phyloP scores from a whole-genome alignment of 2,113 vertebrate genomes.

The Phoenicopterus ruber region DNA sequence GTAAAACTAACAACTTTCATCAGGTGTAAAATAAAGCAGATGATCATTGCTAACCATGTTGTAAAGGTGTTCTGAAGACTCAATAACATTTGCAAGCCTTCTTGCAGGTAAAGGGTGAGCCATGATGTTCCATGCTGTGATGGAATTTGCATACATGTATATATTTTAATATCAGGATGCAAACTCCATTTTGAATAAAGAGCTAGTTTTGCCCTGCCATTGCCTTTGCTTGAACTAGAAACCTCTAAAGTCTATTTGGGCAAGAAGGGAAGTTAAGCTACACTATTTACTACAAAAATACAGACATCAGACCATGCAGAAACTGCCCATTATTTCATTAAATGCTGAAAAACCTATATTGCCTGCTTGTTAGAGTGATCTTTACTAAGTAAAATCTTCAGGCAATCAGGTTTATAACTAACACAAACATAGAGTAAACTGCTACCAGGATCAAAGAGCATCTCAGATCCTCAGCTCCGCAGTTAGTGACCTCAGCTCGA shows the following conservation, averaged over 20 bases:
- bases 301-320: background rate
- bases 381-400: background rate
- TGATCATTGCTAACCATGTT: background rate
- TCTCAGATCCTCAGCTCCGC: background rate
- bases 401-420: background rate
- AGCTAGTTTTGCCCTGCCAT: background rate
- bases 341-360: background rate
- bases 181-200: background rate
- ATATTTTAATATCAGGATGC: background rate
- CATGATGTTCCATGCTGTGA: background rate
- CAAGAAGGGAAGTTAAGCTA: background rate
- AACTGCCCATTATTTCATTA: background rate
- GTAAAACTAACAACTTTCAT: background rate
- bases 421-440: background rate
- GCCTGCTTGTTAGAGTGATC: background rate
- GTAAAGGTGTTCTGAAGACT: background rate
- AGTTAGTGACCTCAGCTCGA: background rate
- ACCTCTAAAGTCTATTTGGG: background rate
- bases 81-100: background rate
- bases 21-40: background rate
- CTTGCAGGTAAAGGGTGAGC: background rate
- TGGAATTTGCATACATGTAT: background rate
- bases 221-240: background rate
- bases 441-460: background rate
- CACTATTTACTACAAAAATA: background rate